Percentiles rank a stretch among this genome's conserved stretches.
These are phyloP conservation scores for Pyrocephalus nanus DNA, from an alignment of 2,797 vertebrate species.

Conservation along the genomic window DNA sequence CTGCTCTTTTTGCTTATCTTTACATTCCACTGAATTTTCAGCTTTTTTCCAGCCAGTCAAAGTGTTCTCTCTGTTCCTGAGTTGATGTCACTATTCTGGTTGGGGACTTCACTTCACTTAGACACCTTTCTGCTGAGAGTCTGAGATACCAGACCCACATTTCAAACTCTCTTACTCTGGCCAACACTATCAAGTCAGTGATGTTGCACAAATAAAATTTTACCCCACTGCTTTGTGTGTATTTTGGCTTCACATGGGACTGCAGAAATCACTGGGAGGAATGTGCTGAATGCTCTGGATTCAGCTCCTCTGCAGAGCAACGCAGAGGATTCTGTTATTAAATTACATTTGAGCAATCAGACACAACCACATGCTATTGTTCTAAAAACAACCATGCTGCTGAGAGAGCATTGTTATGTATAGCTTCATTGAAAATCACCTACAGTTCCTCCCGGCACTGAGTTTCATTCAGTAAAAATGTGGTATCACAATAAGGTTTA, in stretches of 20 bases:
- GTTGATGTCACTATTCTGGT: neutral
- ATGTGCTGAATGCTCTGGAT: constrained; percentile 55
- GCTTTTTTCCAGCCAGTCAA: neutral
- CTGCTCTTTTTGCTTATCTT: neutral
- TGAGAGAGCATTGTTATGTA: neutral
- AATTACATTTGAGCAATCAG: neutral
- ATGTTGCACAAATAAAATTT: neutral
- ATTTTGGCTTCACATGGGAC: neutral
- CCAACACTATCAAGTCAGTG: neutral
- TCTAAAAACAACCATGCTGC: neutral
- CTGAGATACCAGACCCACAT: neutral
- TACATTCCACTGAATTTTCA: neutral
- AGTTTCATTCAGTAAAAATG: neutral
- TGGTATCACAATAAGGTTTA: neutral
- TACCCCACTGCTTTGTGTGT: neutral
- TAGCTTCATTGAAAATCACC: neutral
- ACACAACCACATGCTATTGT: neutral
- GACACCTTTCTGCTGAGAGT: neutral
- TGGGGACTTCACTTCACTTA: neutral
- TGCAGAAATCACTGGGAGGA: constrained; percentile 32
- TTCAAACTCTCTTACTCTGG: neutral
- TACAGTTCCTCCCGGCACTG: neutral
- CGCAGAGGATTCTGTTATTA: neutral
- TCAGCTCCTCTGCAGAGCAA: neutral
- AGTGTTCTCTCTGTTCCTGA: neutral